Evolutionary conservation across 2,113 vertebrate genomes (phyloP).

Genomic region (Leptosomus discolor): DNA sequence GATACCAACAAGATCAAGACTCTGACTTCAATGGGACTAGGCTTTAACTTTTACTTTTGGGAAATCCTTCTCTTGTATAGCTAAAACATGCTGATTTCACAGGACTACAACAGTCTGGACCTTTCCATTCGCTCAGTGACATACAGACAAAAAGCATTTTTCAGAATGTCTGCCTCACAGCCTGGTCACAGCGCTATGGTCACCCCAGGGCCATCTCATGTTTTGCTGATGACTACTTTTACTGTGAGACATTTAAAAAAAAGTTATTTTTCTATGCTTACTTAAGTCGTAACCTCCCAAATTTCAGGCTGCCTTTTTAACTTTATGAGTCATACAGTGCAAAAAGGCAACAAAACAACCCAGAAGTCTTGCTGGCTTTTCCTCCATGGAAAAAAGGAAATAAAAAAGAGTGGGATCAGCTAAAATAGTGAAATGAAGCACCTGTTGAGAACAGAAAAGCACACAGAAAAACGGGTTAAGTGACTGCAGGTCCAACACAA

Average conservation of each 20-base stretch:
- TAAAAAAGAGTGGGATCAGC: neutral
- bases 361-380: neutral
- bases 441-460: neutral
- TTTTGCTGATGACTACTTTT: slow-evolving; percentile 3
- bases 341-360: slow-evolving; percentile 19
- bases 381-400: neutral
- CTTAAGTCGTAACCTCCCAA: neutral
- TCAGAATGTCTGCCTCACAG: neutral
- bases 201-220: neutral
- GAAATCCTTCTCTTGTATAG: neutral
- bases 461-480: neutral
- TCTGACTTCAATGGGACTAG: neutral
- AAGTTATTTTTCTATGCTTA: neutral
- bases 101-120: neutral
- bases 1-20: neutral
- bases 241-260: neutral
- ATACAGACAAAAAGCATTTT: neutral
- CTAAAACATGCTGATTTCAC: neutral
- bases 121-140: neutral
- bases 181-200: neutral
- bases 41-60: neutral
- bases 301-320: slow-evolving; percentile 30
- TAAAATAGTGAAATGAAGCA: neutral
- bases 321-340: slow-evolving; percentile 18
- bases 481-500: neutral